Conservation (phyloP, 2,888 invertebrate species). For the Drosophila hamatofila region DNA sequence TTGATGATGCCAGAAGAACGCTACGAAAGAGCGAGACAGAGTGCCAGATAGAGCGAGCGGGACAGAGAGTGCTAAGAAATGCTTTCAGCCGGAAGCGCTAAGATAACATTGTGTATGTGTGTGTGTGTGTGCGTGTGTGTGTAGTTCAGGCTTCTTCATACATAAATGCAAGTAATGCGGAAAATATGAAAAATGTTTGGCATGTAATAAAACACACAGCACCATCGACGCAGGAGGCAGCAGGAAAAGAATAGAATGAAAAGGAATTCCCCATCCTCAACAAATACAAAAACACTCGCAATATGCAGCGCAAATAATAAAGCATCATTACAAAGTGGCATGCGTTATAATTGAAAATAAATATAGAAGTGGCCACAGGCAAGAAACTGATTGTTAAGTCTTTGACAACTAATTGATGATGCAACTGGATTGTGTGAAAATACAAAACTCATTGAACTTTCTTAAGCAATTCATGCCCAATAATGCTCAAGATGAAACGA, state of each 20-base stretch:
- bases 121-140: slow-evolving; percentile 32
- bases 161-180: slow-evolving; percentile 79
- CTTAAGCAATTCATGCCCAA: neutral
- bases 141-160: slow-evolving; percentile 68
- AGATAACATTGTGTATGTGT: slow-evolving; percentile 72
- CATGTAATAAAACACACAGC: slow-evolving; percentile 65
- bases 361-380: slow-evolving; percentile 42
- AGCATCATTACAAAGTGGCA: slow-evolving; percentile 66
- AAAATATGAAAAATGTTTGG: slow-evolving; percentile 78
- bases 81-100: slow-evolving; percentile 82
- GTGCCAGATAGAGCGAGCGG: slow-evolving; percentile 13
- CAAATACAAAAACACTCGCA: slow-evolving; percentile 17
- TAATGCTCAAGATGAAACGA: neutral
- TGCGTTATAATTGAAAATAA: slow-evolving; percentile 75
- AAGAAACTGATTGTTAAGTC: slow-evolving; percentile 18
- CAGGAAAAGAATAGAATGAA: slow-evolving; percentile 28
- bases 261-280: neutral
- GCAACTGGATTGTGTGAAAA: slow-evolving; percentile 23
- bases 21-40: slow-evolving; percentile 8
- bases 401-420: slow-evolving; percentile 67
- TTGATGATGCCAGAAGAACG: slow-evolving; percentile 60
- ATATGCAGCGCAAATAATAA: slow-evolving; percentile 68
- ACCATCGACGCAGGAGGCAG: slow-evolving; percentile 38
- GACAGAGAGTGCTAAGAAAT: slow-evolving; percentile 66
- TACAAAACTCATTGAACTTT: slow-evolving; percentile 16